Evolutionary conservation across 2,113 vertebrate species (phyloP), one percentile per base, ranked within the genome.

Genomic region (Hiodon alosoides): DNA sequence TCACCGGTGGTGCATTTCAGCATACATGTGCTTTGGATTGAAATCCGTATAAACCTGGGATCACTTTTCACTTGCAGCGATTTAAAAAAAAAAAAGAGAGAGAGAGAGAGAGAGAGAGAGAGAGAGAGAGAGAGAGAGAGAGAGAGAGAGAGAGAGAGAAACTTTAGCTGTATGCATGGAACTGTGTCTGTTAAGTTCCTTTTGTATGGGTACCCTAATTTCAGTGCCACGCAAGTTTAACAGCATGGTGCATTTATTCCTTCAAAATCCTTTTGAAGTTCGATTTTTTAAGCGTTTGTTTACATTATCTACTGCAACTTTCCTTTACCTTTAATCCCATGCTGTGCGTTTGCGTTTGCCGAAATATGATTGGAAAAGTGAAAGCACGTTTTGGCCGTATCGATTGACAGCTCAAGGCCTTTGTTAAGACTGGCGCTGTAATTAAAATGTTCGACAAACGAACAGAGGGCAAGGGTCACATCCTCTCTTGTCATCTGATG

Each of bases 1-100:
- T 79, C 83, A 69, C 75, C 73, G n/a, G 71, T 87, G 84, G 87
- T 88, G 69, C 82, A 88, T 88, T 87, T 81, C 76, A 82, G 80
- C 85, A 78, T 84, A 90, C 85, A 87, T 88, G 88, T 89, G 86
- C 83, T 81, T 80, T 73, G 79, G 82, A 84, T 86, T 86, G 86
- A 80, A 84, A 82, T 81, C 79, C 81, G 81, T 82, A 89, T 87
- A 84, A 85, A 81, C 74, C 47, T 53, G 61, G 55, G 78, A 74
- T 86, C 84, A 86, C 87, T 83, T 84, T 88, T 85, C 83, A 74
- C 74, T 80, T 67, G 81, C 76, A 83, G 82, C 81, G 75, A 80
- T 81, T 78, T 86, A 76, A 84, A 71, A 86, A 31, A 31, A 31
- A 31, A 31, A 31, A 31, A 31, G 2, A 31, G 31, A 31, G 31